Evolutionary conservation across 2,888 invertebrate species (phyloP).

Genomic region (Tenthredo mesomela): DNA sequence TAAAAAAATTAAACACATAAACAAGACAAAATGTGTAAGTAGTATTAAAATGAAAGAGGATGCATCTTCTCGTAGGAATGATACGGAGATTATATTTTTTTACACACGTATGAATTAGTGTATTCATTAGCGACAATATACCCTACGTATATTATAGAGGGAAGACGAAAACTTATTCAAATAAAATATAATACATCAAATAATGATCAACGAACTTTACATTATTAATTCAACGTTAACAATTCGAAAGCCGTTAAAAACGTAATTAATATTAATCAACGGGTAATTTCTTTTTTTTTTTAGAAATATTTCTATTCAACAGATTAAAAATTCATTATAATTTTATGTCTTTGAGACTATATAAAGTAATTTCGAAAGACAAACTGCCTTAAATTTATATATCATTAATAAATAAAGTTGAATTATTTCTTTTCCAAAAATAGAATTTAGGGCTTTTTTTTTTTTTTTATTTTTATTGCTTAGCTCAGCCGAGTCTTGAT

Average conservation of each 20-base stretch:
- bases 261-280: conserved; percentile 18
- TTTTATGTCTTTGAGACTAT: conserved; percentile 4
- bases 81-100: conserved; percentile 2
- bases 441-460: background rate
- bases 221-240: conserved; percentile 10
- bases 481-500: background rate
- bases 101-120: background rate
- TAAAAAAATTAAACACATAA: conserved; percentile 10
- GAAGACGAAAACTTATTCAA: conserved; percentile 33
- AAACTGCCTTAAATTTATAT: background rate
- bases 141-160: background rate
- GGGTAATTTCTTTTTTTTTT: background rate
- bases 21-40: background rate
- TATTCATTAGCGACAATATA: conserved; percentile 10
- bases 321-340: background rate
- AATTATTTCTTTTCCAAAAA: background rate
- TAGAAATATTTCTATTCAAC: conserved; percentile 3
- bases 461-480: too few species aligned
- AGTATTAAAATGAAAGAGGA: background rate
- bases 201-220: conserved; percentile 20
- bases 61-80: conserved; percentile 1
- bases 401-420: conserved; percentile 10
- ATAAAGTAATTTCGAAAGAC: background rate
- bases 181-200: conserved; percentile 33
- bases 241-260: conserved; percentile 17